A percentile compares a stretch with the other conserved stretches of the same genome.
phyloP scores from a whole-genome alignment of 2,888 invertebrate species.

The Ctena decussata region DNA sequence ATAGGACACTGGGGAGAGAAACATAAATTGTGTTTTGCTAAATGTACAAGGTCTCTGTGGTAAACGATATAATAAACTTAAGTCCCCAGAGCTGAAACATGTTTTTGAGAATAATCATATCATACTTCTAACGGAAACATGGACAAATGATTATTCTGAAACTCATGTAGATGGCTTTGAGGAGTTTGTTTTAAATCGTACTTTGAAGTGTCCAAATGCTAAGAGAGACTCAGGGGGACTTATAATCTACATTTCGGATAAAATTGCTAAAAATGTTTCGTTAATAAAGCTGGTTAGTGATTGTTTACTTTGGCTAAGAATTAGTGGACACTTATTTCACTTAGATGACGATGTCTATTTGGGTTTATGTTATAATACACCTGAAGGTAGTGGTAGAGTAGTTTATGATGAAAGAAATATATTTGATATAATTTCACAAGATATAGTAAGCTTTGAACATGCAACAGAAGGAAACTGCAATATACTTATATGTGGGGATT shows the following conservation, averaged over 20 bases:
- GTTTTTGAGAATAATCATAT: background rate
- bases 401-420: background rate
- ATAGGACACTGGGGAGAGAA: too few relatives aligned
- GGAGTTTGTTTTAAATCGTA: background rate
- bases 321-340: background rate
- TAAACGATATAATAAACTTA: background rate
- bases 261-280: background rate
- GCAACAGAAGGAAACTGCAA: background rate
- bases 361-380: background rate
- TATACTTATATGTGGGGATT: background rate
- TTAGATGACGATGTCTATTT: background rate
- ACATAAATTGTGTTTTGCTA: too few relatives aligned
- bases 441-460: background rate
- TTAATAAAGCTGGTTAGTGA: background rate
- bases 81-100: background rate
- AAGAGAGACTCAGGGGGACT: background rate
- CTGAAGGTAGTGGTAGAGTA: background rate
- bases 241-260: background rate
- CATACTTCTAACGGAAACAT: background rate
- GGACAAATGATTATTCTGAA: background rate
- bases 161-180: background rate
- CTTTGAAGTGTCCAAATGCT: background rate
- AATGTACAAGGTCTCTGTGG: background rate
- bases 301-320: background rate
- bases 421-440: background rate